These are phyloP conservation scores for Vidua chalybeata DNA, from an alignment of 2,113 vertebrate genomes.

Conservation along the genomic window DNA sequence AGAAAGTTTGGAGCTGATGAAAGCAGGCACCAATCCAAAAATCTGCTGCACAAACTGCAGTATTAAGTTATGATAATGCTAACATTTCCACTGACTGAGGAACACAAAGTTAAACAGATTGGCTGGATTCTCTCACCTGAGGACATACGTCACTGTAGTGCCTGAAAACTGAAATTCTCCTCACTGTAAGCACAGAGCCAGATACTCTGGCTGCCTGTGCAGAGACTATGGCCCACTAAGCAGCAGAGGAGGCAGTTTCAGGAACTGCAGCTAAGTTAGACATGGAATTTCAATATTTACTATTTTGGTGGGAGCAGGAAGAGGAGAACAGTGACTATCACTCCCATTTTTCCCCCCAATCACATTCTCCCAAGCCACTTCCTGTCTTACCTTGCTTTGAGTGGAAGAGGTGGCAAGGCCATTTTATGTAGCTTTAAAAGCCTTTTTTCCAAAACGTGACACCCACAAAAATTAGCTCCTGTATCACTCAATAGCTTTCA, in stretches of 20 bases:
- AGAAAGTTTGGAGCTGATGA: background rate
- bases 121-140: background rate
- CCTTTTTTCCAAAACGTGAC: background rate
- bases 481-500: background rate
- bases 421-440: background rate
- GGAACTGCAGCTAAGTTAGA: background rate
- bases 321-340: background rate
- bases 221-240: background rate
- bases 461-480: background rate
- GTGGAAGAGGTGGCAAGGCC: background rate
- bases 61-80: background rate
- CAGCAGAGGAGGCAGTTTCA: background rate
- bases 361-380: background rate
- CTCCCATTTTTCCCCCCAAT: background rate
- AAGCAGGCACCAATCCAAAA: background rate
- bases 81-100: background rate
- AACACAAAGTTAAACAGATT: background rate
- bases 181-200: background rate
- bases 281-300: background rate
- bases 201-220: background rate
- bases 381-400: background rate
- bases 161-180: background rate
- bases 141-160: rapidly evolving
- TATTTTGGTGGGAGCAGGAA: background rate
- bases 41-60: background rate